These are phyloP conservation scores for Chaenodraco wilsoni DNA, from an alignment of 2,797 vertebrate species.

Conservation along the genomic window DNA sequence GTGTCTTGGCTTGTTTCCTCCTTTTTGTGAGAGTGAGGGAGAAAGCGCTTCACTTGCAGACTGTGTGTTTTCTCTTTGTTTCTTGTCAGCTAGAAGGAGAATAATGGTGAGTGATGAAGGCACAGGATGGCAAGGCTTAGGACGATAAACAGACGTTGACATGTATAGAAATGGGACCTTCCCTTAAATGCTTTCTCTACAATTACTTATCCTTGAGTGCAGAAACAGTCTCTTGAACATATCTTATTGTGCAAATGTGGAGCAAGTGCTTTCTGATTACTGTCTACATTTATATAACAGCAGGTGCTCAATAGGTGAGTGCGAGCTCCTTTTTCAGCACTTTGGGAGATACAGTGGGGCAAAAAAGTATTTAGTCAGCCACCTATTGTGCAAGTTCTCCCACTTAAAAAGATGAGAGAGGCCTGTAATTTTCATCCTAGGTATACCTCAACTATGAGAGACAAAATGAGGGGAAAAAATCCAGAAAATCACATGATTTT, in stretches of 20 bases:
- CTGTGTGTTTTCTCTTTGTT: slow-evolving; percentile 30
- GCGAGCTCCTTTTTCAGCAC: background rate
- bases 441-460: too few relatives aligned
- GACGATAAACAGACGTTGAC: slow-evolving; percentile 16
- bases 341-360: slow-evolving; percentile 12
- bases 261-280: background rate
- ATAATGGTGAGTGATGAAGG: background rate
- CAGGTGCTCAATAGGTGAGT: slow-evolving; percentile 3
- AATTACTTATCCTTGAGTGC: background rate
- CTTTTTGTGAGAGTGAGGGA: slow-evolving; percentile 1
- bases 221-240: slow-evolving; percentile 3
- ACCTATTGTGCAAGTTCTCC: too few relatives aligned
- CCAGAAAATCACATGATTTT: too few relatives aligned
- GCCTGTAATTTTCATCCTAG: too few relatives aligned
- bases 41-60: slow-evolving; percentile 5
- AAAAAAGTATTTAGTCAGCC: too few relatives aligned
- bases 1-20: slow-evolving; percentile 38
- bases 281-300: slow-evolving; percentile 13
- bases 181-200: slow-evolving; percentile 6
- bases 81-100: slow-evolving; percentile 24
- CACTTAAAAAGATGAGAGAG: too few relatives aligned
- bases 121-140: background rate
- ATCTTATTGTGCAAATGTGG: background rate
- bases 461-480: too few relatives aligned
- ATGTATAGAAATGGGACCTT: slow-evolving; percentile 1